phyloP scores from a whole-genome alignment of 1,140 invertebrate species.

The Drosophila parvula region DNA sequence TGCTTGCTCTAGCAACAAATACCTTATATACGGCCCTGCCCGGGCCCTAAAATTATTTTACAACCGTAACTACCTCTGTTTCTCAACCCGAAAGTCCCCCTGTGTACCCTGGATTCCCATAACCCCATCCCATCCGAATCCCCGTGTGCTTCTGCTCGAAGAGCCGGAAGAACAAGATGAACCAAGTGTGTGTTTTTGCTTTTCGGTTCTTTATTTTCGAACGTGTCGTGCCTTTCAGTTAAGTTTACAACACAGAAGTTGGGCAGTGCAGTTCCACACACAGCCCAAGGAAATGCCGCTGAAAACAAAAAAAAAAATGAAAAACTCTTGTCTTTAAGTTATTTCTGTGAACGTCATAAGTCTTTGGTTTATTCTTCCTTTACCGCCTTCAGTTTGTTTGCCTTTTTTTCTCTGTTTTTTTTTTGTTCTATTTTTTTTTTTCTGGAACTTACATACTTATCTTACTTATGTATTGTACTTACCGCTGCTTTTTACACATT shows the following conservation, averaged over 20 bases:
- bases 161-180: slow-evolving; percentile 50
- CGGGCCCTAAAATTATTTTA: slow-evolving; percentile 48
- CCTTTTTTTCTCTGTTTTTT: slow-evolving; percentile 34
- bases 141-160: slow-evolving; percentile 45
- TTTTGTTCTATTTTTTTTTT: slow-evolving; percentile 40
- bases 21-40: slow-evolving; percentile 50
- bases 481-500: slow-evolving; percentile 71
- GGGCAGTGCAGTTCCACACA: slow-evolving; percentile 44
- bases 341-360: slow-evolving; percentile 66
- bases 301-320: slow-evolving; percentile 45
- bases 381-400: slow-evolving; percentile 49
- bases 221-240: slow-evolving; percentile 47
- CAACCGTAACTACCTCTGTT: slow-evolving; percentile 41
- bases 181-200: slow-evolving; percentile 63
- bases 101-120: not conserved
- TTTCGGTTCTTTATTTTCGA: slow-evolving; percentile 39
- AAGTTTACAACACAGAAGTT: slow-evolving; percentile 47
- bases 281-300: slow-evolving; percentile 30
- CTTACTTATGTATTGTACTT: slow-evolving; percentile 64
- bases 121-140: not conserved
- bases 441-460: slow-evolving; percentile 59
- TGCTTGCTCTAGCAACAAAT: slow-evolving; percentile 72
- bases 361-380: slow-evolving; percentile 55
- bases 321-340: slow-evolving; percentile 71
- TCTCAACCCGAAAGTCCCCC: slow-evolving; percentile 11